Conservation (phyloP, 2,797 vertebrate species). For the Onychomys arenicola region DNA sequence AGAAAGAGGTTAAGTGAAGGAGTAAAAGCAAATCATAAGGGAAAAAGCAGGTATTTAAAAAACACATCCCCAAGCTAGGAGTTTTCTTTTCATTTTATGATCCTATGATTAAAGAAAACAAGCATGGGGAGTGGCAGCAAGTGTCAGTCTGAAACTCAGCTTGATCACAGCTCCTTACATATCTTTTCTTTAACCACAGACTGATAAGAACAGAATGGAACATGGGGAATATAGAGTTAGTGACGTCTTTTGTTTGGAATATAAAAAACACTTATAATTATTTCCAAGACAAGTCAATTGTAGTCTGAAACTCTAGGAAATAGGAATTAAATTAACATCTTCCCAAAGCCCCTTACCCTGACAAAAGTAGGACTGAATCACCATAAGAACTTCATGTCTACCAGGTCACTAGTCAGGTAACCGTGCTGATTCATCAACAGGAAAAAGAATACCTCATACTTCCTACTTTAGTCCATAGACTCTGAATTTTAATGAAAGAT, state of each 20-base stretch:
- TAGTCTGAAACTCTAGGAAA: not conserved
- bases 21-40: not conserved
- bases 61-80: not conserved
- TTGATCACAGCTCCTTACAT: not conserved
- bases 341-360: not conserved
- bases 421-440: not conserved
- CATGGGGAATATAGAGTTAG: not conserved
- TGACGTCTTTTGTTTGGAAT: not conserved
- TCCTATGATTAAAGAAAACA: not conserved
- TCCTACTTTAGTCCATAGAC: not conserved
- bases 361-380: not conserved
- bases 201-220: too few relatives aligned
- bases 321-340: not conserved
- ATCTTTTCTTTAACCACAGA: not conserved
- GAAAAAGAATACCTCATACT: not conserved
- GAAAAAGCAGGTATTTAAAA: not conserved
- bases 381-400: not conserved
- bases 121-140: not conserved
- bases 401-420: not conserved
- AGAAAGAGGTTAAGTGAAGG: not conserved
- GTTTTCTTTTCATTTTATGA: not conserved
- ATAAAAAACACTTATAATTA: not conserved
- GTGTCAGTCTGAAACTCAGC: not conserved
- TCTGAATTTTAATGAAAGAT: conserved; percentile 34
- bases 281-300: not conserved